Percentiles rank a stretch among this genome's conserved stretches.
Evolutionary conservation across 1,140 invertebrate species (phyloP).

Genomic region (Thaumetopoea pityocampa): DNA sequence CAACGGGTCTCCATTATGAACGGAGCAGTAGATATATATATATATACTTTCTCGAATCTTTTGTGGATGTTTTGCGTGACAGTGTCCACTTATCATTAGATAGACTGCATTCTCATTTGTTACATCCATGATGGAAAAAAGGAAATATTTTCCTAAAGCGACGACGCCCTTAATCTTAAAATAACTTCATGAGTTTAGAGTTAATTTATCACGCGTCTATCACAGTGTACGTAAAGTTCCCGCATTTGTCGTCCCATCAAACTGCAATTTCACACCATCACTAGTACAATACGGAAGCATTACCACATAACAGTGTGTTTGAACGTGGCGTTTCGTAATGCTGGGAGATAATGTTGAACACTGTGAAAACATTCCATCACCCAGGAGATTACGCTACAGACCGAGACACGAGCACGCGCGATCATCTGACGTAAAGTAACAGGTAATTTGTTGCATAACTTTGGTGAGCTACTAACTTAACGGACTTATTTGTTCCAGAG

Average conservation of each 20-base stretch:
- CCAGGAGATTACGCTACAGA: conserved; percentile 9
- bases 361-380: conserved; percentile 14
- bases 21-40: too few relatives aligned
- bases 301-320: conserved; percentile 13
- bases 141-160: too few relatives aligned
- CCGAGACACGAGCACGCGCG: conserved; percentile 8
- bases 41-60: too few relatives aligned
- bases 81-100: too few relatives aligned
- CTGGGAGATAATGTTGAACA: conserved; percentile 9
- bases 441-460: conserved; percentile 11
- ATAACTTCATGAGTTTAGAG: conserved; percentile 1
- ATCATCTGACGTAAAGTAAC: conserved; percentile 9
- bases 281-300: conserved; percentile 19
- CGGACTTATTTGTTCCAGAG: too few relatives aligned
- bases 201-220: conserved; percentile 1
- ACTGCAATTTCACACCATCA: conserved; percentile 22
- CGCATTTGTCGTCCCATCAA: conserved; percentile 11
- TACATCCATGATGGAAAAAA: too few relatives aligned
- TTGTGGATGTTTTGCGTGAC: too few relatives aligned
- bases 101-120: too few relatives aligned
- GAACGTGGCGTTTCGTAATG: conserved; percentile 17
- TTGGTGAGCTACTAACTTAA: conserved; percentile 3
- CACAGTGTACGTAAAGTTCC: too few relatives aligned
- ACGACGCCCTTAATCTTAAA: not conserved
- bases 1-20: too few relatives aligned